A percentile compares a stretch with the other conserved stretches of the same genome.
phyloP scores from a whole-genome alignment of 1,140 invertebrate genomes.

The Hetaerina americana region DNA sequence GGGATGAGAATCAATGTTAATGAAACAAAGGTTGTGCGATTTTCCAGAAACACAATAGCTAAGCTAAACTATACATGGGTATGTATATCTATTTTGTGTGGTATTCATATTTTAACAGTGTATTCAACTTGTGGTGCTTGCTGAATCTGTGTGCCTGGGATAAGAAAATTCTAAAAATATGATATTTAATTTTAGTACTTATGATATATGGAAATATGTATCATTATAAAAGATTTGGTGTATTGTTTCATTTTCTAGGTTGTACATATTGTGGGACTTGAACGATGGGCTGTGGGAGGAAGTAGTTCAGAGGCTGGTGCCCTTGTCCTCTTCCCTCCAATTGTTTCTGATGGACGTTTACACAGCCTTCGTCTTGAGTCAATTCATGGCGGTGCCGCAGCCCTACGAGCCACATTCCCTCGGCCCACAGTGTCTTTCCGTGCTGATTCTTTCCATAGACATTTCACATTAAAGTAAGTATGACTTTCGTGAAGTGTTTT shows the following conservation, averaged over 20 bases:
- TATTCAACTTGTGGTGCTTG: too few species aligned
- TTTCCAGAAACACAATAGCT: too few species aligned
- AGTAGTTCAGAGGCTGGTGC: not conserved
- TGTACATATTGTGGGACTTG: not conserved
- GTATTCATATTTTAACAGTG: too few species aligned
- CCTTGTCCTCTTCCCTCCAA: not conserved
- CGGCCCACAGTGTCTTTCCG: not conserved
- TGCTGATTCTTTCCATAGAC: not conserved
- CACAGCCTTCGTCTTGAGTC: not conserved
- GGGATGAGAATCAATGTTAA: too few species aligned
- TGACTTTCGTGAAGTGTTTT: too few species aligned
- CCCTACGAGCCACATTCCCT: not conserved
- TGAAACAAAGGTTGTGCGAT: too few species aligned
- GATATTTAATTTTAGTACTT: too few species aligned
- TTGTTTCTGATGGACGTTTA: not conserved
- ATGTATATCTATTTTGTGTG: too few species aligned
- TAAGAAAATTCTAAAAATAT: too few species aligned
- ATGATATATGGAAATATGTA: not conserved
- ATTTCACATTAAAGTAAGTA: too few species aligned
- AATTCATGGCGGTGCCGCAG: not conserved
- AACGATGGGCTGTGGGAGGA: not conserved
- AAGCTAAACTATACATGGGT: too few species aligned
- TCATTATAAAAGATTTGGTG: not conserved
- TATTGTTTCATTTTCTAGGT: not conserved
- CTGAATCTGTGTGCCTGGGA: too few species aligned